A percentile compares a stretch with the other conserved stretches of the same genome.
These are phyloP conservation scores for Microcaecilia unicolor DNA, from an alignment of 2,797 vertebrate genomes.

Conservation along the genomic window DNA sequence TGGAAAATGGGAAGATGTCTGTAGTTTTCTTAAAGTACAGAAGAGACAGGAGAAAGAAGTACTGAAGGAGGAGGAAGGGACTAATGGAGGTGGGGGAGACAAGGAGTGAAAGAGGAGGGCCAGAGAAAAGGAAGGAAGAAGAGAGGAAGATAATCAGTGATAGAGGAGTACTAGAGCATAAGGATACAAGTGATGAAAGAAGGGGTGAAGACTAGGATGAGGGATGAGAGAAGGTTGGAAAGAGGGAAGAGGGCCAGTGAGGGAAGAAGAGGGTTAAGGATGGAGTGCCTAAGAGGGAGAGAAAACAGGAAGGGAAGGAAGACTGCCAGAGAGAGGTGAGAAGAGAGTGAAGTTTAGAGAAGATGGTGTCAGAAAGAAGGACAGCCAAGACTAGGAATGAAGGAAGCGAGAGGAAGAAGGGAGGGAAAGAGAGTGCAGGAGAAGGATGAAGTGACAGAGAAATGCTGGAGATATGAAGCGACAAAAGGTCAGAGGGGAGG, in stretches of 20 bases:
- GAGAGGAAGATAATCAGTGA: background rate
- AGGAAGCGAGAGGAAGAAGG: background rate
- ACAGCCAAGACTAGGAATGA: too few relatives aligned
- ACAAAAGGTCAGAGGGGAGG: background rate
- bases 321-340: background rate
- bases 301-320: background rate
- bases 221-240: background rate
- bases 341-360: background rate
- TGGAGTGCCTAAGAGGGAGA: background rate
- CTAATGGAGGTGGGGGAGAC: too few relatives aligned
- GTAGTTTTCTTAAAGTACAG: too few relatives aligned
- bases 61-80: background rate
- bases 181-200: slow-evolving; percentile 20
- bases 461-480: background rate
- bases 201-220: slow-evolving; percentile 26
- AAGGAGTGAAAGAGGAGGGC: slow-evolving; percentile 5
- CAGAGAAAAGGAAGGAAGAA: slow-evolving; percentile 3
- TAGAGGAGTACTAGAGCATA: slow-evolving; percentile 17
- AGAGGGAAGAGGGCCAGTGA: background rate
- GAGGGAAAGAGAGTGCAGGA: background rate
- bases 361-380: too few relatives aligned
- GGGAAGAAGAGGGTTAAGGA: background rate
- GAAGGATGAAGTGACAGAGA: background rate
- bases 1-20: too few relatives aligned
- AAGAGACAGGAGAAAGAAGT: too few relatives aligned